Evolutionary conservation across 2,888 invertebrate species (phyloP).

Genomic region (Penaeus monodon): DNA sequence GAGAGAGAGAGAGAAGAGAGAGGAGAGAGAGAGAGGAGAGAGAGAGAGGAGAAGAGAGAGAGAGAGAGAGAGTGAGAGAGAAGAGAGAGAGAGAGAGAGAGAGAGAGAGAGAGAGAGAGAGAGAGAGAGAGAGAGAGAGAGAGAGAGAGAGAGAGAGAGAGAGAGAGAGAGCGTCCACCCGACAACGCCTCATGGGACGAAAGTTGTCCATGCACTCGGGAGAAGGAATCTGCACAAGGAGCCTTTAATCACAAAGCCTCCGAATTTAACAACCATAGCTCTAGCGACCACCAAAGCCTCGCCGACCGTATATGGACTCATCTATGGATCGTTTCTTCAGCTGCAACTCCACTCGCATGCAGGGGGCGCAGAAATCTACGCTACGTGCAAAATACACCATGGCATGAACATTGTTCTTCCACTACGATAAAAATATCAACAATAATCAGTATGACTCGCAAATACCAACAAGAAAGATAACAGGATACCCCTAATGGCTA

Average conservation of each 20-base stretch:
- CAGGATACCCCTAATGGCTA: no score
- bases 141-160: constrained; percentile 8
- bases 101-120: constrained; percentile 8
- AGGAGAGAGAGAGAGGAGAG: not conserved
- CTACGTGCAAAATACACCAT: no score
- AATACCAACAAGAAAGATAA: no score
- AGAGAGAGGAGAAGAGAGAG: not conserved
- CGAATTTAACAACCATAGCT: no score
- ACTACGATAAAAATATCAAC: no score
- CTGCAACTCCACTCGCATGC: no score
- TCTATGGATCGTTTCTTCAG: no score
- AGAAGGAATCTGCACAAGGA: not conserved
- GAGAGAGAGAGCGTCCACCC: not conserved
- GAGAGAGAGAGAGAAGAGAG: not conserved
- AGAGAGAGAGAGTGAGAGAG: not conserved
- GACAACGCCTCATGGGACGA: not conserved
- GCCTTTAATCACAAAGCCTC: not conserved
- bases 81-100: not conserved
- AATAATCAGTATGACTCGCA: no score
- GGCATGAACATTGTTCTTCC: no score
- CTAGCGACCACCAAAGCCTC: no score
- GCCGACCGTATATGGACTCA: no score
- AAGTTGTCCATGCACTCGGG: not conserved
- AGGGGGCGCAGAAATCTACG: no score
- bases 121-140: constrained; percentile 9